Percentiles rank a stretch among this genome's conserved stretches.
Conservation (phyloP, 1,140 invertebrate species). For the Doryteuthis pealeii region DNA sequence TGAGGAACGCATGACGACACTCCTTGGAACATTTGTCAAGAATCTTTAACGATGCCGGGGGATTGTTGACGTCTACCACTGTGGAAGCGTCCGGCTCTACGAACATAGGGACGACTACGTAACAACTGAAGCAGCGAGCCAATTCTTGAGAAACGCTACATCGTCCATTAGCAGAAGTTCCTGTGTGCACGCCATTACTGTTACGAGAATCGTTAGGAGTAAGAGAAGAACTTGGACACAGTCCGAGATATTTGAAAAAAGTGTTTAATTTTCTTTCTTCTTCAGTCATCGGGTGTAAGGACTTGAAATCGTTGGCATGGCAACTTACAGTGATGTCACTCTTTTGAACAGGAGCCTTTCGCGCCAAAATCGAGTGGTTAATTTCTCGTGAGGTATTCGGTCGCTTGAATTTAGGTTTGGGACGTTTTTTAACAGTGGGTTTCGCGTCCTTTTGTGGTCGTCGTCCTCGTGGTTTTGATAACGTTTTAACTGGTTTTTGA, state of each 20-base stretch:
- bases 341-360: background rate
- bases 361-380: too few relatives aligned
- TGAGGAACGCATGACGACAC: background rate
- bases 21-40: background rate
- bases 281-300: background rate
- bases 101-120: background rate
- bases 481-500: background rate
- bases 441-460: background rate
- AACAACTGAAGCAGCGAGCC: background rate
- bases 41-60: background rate
- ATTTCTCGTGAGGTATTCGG: too few relatives aligned
- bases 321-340: background rate
- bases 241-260: constrained; percentile 2
- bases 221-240: background rate
- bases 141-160: background rate
- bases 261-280: background rate
- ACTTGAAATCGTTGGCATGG: background rate
- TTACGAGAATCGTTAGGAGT: background rate
- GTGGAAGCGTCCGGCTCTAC: background rate
- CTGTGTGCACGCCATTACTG: background rate
- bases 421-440: background rate
- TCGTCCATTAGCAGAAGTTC: background rate
- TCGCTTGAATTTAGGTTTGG: too few relatives aligned
- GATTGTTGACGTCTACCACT: background rate
- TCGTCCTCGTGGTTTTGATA: background rate